These are phyloP conservation scores for Polypterus senegalus DNA, from an alignment of 2,113 vertebrate species.

Conservation along the genomic window DNA sequence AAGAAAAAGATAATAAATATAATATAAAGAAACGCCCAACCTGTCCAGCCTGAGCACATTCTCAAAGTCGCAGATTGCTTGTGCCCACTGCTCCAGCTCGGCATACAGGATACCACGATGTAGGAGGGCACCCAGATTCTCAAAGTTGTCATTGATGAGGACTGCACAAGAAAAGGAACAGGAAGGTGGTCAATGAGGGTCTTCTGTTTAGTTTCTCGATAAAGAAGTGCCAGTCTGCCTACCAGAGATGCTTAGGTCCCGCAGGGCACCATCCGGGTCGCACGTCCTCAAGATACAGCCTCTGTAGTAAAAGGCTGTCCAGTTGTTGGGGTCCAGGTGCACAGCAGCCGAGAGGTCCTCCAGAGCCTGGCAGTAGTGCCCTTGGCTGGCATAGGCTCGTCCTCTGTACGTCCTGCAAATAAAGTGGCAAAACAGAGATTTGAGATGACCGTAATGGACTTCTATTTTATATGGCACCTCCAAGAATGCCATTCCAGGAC, in stretches of 20 bases:
- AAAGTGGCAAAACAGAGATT: no score
- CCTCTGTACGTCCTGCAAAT: constrained; percentile 44
- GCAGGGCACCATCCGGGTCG: constrained; percentile 39
- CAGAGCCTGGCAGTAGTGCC: constrained; percentile 33
- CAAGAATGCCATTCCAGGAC: no score
- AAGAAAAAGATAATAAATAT: no score
- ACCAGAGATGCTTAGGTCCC: constrained; percentile 63
- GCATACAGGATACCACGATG: constrained; percentile 55
- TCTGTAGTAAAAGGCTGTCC: constrained; percentile 53
- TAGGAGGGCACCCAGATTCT: constrained; percentile 52
- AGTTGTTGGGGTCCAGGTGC: constrained; percentile 51
- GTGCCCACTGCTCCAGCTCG: constrained; percentile 35
- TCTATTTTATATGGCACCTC: no score
- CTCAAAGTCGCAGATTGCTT: constrained; percentile 59
- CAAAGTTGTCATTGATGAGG: constrained; percentile 46
- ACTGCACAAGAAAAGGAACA: constrained; percentile 31
- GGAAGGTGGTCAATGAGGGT: no score
- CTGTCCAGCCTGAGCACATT: constrained; percentile 52
- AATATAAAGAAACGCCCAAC: constrained; percentile 22
- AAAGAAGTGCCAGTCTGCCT: constrained; percentile 6
- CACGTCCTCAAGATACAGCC: constrained; percentile 45
- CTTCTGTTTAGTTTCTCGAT: no score
- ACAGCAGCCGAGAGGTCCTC: constrained; percentile 46
- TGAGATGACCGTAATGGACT: no score
- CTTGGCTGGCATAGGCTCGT: constrained; percentile 42